Conservation (phyloP, 2,113 vertebrate genomes). For the Eclectus roratus region DNA sequence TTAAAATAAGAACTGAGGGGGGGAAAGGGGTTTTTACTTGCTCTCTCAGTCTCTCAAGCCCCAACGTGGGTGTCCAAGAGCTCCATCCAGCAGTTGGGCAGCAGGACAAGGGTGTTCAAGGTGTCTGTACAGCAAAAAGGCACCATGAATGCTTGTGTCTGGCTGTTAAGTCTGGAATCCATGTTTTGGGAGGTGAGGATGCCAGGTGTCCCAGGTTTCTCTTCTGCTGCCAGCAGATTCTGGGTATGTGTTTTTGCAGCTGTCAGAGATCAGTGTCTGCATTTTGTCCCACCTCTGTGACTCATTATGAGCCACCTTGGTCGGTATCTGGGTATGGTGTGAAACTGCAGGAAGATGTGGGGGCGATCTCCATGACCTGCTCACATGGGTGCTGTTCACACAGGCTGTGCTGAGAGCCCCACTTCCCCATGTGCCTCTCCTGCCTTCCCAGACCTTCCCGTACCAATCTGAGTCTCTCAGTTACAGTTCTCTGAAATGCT, state of each 20-base stretch:
- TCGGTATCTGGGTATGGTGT: background rate
- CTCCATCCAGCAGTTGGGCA: background rate
- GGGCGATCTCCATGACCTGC: background rate
- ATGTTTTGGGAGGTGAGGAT: background rate
- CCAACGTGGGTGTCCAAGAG: accelerated
- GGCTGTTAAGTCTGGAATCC: background rate
- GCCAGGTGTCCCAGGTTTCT: background rate
- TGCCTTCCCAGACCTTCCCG: background rate
- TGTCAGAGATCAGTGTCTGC: background rate
- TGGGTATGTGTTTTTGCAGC: background rate
- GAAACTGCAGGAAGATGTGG: background rate
- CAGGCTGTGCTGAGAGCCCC: background rate
- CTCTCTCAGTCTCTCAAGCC: background rate
- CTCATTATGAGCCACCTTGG: background rate
- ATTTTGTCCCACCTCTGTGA: background rate
- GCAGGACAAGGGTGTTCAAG: accelerated
- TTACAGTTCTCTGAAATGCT: background rate
- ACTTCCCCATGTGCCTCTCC: background rate
- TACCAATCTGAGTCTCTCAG: background rate
- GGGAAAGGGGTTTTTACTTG: background rate
- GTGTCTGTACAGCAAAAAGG: background rate
- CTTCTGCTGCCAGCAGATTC: background rate
- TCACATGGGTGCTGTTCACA: accelerated
- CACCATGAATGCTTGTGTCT: background rate
- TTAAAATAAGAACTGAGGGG: background rate